These are phyloP conservation scores for Castor canadensis DNA, from an alignment of 2,113 vertebrate species.

Conservation along the genomic window DNA sequence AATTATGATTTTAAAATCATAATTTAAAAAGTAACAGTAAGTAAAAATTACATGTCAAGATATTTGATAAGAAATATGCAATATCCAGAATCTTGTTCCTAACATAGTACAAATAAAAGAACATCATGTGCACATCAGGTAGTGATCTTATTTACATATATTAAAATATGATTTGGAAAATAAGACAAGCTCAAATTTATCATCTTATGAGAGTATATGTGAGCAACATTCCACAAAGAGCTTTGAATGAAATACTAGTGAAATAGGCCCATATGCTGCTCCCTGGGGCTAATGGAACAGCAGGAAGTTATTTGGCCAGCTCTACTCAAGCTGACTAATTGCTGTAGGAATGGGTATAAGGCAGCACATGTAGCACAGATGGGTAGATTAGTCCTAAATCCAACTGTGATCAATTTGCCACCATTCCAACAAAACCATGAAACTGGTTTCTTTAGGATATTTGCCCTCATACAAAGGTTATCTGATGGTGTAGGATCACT, in stretches of 20 bases:
- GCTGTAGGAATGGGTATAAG: background rate
- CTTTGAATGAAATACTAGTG: background rate
- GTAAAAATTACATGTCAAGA: background rate
- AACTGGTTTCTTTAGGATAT: background rate
- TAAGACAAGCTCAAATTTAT: background rate
- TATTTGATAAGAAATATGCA: background rate
- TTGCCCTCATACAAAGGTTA: background rate
- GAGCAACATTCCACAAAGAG: background rate
- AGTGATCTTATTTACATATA: background rate
- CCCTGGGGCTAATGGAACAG: background rate
- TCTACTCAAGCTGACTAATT: background rate
- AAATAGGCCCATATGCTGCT: background rate
- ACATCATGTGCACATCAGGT: background rate
- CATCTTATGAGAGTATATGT: background rate
- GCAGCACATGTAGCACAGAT: background rate
- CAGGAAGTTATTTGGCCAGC: background rate
- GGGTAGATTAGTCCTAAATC: background rate
- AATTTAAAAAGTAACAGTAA: background rate
- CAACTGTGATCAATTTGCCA: background rate
- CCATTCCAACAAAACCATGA: background rate
- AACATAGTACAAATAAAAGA: background rate
- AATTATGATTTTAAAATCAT: background rate
- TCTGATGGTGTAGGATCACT: background rate
- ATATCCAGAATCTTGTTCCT: background rate
- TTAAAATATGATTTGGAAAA: background rate